Conservation (phyloP, 2,113 vertebrate genomes). For the Tetrao urogallus region DNA sequence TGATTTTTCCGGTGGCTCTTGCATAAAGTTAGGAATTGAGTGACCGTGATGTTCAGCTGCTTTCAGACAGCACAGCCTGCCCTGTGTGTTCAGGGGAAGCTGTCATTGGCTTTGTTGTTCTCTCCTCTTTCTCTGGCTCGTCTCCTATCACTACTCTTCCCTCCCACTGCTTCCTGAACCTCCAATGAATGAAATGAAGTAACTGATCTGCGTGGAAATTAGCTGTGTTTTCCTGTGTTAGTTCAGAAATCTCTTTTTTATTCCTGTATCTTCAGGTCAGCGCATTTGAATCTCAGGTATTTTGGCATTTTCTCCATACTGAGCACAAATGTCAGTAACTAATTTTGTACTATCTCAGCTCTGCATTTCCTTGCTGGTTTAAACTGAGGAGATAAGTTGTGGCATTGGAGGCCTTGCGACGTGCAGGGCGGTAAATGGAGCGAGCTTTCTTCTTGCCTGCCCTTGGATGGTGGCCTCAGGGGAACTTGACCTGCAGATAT, state of each 20-base stretch:
- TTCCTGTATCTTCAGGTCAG: not conserved
- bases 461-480: conserved; percentile 37
- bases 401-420: not conserved
- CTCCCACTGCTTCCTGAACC: not conserved
- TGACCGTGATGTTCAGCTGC: not conserved
- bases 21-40: not conserved
- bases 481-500: conserved; percentile 56
- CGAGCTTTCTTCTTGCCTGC: not conserved
- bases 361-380: not conserved
- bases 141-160: not conserved
- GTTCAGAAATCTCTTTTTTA: not conserved
- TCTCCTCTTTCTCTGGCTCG: not conserved
- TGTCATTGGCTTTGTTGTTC: not conserved
- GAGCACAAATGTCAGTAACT: not conserved
- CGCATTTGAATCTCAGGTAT: not conserved
- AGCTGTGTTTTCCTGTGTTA: not conserved
- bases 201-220: not conserved
- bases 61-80: not conserved
- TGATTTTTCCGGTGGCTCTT: conserved; percentile 9
- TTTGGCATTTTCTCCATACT: rapidly evolving
- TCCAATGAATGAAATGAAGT: not conserved
- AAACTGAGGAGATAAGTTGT: not conserved
- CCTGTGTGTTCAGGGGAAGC: not conserved
- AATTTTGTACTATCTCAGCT: not conserved
- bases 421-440: not conserved